These are phyloP conservation scores for Stichodactyla mertensii DNA, from an alignment of 64 coral and sea anemone species.

Conservation along the genomic window DNA sequence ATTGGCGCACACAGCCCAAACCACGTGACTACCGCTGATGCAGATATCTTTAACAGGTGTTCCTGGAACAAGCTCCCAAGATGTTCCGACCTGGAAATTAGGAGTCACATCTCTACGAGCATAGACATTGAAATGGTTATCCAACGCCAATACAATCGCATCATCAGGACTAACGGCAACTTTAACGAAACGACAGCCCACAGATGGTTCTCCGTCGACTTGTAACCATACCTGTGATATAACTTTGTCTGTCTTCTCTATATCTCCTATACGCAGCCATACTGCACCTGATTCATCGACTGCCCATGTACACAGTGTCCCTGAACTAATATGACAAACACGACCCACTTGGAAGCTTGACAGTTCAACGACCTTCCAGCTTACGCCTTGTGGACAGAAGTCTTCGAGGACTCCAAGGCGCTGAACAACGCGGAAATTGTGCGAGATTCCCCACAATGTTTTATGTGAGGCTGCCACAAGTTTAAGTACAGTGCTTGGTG, in stretches of 20 bases:
- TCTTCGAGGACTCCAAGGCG: conserved; percentile 59
- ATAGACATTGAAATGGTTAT: conserved; percentile 80
- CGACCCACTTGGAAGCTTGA: conserved; percentile 50
- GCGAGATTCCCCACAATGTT: conserved; percentile 73
- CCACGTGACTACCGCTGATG: conserved; percentile 63
- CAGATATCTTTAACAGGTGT: conserved; percentile 63
- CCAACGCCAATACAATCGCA: conserved; percentile 82
- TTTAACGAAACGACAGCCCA: conserved; percentile 59
- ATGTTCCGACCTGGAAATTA: conserved; percentile 66
- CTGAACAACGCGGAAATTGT: conserved; percentile 73
- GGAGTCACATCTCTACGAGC: conserved; percentile 65
- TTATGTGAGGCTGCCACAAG: conserved; percentile 53
- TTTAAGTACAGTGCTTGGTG: conserved; percentile 59
- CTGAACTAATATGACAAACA: conserved; percentile 80
- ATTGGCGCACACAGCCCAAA: conserved; percentile 76
- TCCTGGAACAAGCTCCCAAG: conserved; percentile 68
- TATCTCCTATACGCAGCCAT: conserved; percentile 82
- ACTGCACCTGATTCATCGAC: conserved; percentile 70
- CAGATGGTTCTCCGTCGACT: conserved; percentile 45
- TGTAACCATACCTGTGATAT: conserved; percentile 80
- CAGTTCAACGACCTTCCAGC: conserved; percentile 54
- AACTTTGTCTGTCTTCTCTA: conserved; percentile 35
- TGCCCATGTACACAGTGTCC: conserved; percentile 87
- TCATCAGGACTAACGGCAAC: conserved; percentile 79
- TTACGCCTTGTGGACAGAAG: conserved; percentile 72